phyloP scores from a whole-genome alignment of 2,113 vertebrate genomes.

The Numenius arquata region DNA sequence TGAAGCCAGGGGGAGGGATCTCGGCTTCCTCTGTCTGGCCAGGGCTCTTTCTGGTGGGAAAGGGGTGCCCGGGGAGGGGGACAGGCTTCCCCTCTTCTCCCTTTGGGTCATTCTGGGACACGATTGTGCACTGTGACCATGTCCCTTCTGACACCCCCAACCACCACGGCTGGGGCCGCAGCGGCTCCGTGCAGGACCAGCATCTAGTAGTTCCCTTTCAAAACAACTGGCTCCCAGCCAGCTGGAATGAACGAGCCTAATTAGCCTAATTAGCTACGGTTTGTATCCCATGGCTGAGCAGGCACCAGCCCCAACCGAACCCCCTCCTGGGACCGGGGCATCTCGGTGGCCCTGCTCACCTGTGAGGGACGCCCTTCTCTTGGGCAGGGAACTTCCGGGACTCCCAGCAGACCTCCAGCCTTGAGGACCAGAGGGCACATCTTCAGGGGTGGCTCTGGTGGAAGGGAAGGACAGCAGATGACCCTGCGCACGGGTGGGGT shows the following conservation, averaged over 20 bases:
- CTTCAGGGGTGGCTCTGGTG: not conserved
- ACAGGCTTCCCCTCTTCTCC: not conserved
- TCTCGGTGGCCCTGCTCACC: rapidly evolving
- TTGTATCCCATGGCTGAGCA: not conserved
- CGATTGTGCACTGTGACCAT: rapidly evolving
- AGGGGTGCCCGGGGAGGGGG: rapidly evolving
- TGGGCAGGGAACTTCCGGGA: not conserved
- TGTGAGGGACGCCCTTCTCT: not conserved
- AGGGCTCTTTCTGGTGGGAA: not conserved
- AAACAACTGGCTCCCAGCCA: not conserved
- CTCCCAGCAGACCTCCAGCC: not conserved
- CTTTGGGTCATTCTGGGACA: not conserved
- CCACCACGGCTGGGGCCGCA: not conserved
- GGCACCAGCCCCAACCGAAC: not conserved
- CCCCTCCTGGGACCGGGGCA: not conserved
- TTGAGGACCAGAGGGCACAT: not conserved
- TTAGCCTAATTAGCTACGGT: not conserved
- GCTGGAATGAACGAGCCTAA: not conserved
- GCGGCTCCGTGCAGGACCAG: rapidly evolving
- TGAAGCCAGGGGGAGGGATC: not conserved
- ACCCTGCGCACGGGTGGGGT: rapidly evolving
- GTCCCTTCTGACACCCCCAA: not conserved
- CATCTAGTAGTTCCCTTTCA: not conserved
- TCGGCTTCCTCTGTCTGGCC: not conserved
- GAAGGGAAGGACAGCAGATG: not conserved